These are phyloP conservation scores for Diploscapter pachys DNA, from an alignment of 1,140 invertebrate species.

Conservation along the genomic window DNA sequence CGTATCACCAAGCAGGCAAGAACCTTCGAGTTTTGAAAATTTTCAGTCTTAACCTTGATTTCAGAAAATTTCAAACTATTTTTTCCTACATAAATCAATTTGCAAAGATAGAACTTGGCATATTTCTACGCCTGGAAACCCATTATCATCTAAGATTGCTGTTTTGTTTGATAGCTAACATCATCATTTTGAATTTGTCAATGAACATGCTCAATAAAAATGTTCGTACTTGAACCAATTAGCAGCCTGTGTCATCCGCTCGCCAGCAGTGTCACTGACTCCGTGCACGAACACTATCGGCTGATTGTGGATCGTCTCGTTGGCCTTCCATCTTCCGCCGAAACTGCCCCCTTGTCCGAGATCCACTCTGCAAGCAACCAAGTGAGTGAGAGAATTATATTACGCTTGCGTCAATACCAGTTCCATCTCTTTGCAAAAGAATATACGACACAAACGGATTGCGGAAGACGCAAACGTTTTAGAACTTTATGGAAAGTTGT, in stretches of 20 bases:
- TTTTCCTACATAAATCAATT: background rate
- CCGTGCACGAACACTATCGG: slow-evolving; percentile 56
- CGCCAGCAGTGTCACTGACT: slow-evolving; percentile 51
- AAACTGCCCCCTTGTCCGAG: slow-evolving; percentile 48
- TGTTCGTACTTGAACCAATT: slow-evolving; percentile 41
- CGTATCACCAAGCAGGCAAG: too few species aligned
- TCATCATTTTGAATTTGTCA: background rate
- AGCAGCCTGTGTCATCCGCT: slow-evolving; percentile 48
- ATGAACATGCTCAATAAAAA: background rate
- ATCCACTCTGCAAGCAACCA: slow-evolving; percentile 38
- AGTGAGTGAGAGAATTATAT: background rate
- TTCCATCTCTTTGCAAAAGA: too few species aligned
- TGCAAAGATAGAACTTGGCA: slow-evolving; percentile 8
- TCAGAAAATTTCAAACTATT: too few species aligned
- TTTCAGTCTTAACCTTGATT: too few species aligned
- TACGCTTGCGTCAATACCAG: background rate
- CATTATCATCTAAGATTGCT: too few species aligned
- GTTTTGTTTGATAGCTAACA: too few species aligned
- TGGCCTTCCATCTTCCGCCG: slow-evolving; percentile 41
- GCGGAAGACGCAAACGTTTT: background rate
- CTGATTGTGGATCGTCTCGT: slow-evolving; percentile 45
- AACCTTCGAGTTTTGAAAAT: too few species aligned
- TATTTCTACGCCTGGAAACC: background rate
- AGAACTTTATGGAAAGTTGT: background rate
- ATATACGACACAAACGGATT: background rate